Evolutionary conservation across 1,140 invertebrate genomes (phyloP), one percentile per base, ranked within the genome.

Genomic region (Hypsibius dujardini): DNA sequence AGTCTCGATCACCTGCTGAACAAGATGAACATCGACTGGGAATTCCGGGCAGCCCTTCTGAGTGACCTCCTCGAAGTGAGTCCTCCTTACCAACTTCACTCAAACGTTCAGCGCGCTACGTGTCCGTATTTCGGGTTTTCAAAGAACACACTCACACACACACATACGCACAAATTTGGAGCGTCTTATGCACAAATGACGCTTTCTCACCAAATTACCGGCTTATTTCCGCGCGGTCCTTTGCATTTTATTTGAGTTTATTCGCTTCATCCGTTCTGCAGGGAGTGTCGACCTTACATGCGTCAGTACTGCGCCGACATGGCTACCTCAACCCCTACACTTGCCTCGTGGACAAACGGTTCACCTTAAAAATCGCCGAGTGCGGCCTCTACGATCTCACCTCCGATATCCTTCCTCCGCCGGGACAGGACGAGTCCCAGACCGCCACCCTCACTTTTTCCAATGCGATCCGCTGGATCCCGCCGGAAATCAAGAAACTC

Each of bases 291-390:
- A 42, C 45, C 3, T 15, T 67, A 7, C 62, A 67, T 42, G 12
- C 3, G 12, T 67, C 62, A 3, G 12, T 67, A 12, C 7, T 67
- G 3, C 12, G 42, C 3, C 62, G 62, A 7, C 62, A 67, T 42
- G 62, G 62, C 12, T 67, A 67, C 42, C 62, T 67, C 7, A 67
- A 42, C 45, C 62, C 62, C 62, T 45, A 15, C 62, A 67, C 62
- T 12, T 67, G 62, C 62, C 62, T 67, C 42, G 45, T 67, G 3
- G 62, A 67, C 42, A 12, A 67, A 45, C 62, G 42, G 3, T 67
- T 67, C 42, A 67, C 62, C 42, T 45, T 67, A 12, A 67, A 67
- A 42, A 12, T 67, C 12, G 12, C 62, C 62, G 62, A 67, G 0
- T 67, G 12, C 62, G 62, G 62, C 42, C 62, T 67, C 12, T 67